Evolutionary conservation across 2,113 vertebrate genomes (phyloP).

Genomic region (Calyptomena viridis): DNA sequence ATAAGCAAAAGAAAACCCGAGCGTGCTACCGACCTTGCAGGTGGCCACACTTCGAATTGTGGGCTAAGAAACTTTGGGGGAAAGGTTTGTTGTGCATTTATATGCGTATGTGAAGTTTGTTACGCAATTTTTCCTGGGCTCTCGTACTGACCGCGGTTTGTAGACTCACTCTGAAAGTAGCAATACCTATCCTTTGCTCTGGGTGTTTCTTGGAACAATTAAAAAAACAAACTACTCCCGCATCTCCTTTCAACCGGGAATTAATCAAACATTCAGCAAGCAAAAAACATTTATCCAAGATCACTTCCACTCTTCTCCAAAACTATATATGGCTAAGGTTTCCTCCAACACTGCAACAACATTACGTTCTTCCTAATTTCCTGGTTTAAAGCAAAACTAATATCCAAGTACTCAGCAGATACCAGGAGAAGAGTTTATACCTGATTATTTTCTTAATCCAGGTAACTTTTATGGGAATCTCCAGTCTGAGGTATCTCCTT

Average conservation of each 20-base stretch:
- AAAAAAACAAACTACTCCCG: not conserved
- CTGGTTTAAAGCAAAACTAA: not conserved
- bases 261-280: not conserved
- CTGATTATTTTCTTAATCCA: not conserved
- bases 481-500: not conserved
- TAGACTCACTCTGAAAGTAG: not conserved
- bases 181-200: not conserved
- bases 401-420: not conserved
- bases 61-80: not conserved
- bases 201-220: not conserved
- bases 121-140: not conserved
- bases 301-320: not conserved
- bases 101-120: not conserved
- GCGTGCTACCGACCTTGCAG: rapidly evolving
- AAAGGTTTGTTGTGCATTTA: not conserved
- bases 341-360: too few relatives aligned
- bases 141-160: not conserved
- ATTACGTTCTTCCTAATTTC: not conserved
- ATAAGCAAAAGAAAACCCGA: rapidly evolving
- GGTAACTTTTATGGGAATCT: not conserved
- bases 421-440: not conserved
- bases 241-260: not conserved
- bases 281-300: not conserved
- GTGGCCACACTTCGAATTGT: not conserved
- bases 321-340: not conserved